Conservation (phyloP, 2,888 invertebrate species). For the Troilus luridus region DNA sequence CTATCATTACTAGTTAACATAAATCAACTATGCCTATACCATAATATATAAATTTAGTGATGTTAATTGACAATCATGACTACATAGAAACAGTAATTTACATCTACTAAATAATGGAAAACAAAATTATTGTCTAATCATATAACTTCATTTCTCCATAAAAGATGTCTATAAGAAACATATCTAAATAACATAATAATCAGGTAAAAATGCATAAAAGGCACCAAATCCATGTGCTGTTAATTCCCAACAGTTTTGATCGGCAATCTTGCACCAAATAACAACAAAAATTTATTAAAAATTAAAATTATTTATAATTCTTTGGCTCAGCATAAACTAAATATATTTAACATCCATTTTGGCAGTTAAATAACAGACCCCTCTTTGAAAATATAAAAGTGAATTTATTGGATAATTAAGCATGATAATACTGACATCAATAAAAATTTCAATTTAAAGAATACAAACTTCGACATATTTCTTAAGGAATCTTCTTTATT, state of each 20-base stretch:
- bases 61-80: constrained; percentile 46
- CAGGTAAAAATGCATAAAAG: constrained; percentile 27
- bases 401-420: neutral
- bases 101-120: neutral
- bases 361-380: constrained; percentile 21
- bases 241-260: neutral
- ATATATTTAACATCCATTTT: neutral
- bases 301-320: constrained; percentile 1
- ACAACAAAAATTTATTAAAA: neutral
- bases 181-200: neutral
- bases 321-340: neutral
- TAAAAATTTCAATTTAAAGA: neutral
- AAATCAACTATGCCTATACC: constrained; percentile 33
- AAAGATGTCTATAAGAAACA: constrained; percentile 1
- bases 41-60: constrained; percentile 28
- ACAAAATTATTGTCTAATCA: constrained; percentile 42
- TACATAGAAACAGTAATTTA: constrained; percentile 19
- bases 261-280: constrained; percentile 1
- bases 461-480: neutral
- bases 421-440: constrained; percentile 17
- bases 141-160: constrained; percentile 21
- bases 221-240: constrained; percentile 34
- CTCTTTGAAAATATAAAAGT: neutral
- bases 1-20: constrained; percentile 10
- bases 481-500: neutral